These are phyloP conservation scores for Gopherus evgoodei DNA, from an alignment of 2,113 vertebrate genomes.

Conservation along the genomic window DNA sequence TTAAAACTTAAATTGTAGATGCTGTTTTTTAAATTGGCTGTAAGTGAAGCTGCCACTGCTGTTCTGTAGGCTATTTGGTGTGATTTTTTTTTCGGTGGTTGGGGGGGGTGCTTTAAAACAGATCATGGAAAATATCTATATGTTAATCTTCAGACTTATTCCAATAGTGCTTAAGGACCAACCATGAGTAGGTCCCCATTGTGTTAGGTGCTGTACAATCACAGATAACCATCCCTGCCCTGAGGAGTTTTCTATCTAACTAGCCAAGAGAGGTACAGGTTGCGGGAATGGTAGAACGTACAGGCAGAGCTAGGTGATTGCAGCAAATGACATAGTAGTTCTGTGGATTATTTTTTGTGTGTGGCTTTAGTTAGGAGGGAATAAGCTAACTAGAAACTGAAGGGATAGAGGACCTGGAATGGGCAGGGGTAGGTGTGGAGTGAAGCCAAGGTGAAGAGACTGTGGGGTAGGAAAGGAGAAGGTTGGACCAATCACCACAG, in stretches of 20 bases:
- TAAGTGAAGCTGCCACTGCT: not conserved
- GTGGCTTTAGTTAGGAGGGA: not conserved
- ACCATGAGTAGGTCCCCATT: not conserved
- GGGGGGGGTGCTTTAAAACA: conserved; percentile 3
- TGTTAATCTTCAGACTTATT: not conserved
- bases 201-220: not conserved
- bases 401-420: not conserved
- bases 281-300: not conserved
- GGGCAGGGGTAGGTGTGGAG: not conserved
- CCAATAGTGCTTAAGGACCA: not conserved
- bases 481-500: not conserved
- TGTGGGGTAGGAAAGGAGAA: not conserved
- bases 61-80: conserved; percentile 28
- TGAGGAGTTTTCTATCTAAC: not conserved
- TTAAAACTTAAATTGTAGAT: not conserved
- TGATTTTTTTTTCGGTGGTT: not conserved
- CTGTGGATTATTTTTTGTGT: too few relatives aligned
- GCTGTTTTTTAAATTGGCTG: conserved; percentile 25
- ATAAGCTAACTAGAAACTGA: not conserved
- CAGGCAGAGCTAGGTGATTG: not conserved
- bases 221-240: not conserved
- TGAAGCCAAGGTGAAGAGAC: not conserved
- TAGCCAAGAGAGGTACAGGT: not conserved
- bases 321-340: not conserved
- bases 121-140: not conserved